Base-by-base conservation (phyloP, 2,888 invertebrate genomes). In the Hedya salicella region DNA sequence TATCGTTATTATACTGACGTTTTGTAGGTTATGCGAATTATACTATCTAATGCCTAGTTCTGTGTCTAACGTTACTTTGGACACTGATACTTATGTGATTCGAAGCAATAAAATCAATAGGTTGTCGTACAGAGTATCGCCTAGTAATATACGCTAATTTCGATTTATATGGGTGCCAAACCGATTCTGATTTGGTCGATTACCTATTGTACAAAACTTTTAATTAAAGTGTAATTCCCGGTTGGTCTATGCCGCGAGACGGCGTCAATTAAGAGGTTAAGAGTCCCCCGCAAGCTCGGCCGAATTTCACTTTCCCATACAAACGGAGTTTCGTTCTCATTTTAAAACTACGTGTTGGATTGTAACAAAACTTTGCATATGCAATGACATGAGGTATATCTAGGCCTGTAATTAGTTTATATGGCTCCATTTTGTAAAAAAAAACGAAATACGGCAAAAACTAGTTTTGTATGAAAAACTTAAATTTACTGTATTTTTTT, bases 21-120 rank as follows among this genome's bases (percentile, higher is more conserved):
- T 65, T 60, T 48, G 62, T 66, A 70, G 65, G 69, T 69, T 65
- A 69, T 36, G 59, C 53, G 59, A 67, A 59, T 36, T 59, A 57
- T 61, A 40, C 52, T 62, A 62, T 62, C 49, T 59, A 65, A 39
- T 60, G 60, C 52, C 52, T 53, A 60, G 53, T 49, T 60, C 13
- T 48, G 14, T 16, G 52, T 60, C 39, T 53, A 25, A 52, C 36
- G 46, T 53, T 46, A 53, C 44, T 52, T 60, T 30, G 46, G 50
- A 25, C 60, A 52, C 60, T 46, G 60, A 65, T 48, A 21, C 53
- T 48, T 61, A 53, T 62, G 62, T 54, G 49, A 62, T 62, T 39
- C 19, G 32, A 62, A 54, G 62, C 62, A 67, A 67, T 67, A 67
- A 67, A 54, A 42, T 13, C 21, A 39, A 53, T 60, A n/a, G 39